Percentiles rank a stretch among this genome's conserved stretches.
phyloP scores from a whole-genome alignment of 2,113 vertebrate genomes.

The Meles meles region DNA sequence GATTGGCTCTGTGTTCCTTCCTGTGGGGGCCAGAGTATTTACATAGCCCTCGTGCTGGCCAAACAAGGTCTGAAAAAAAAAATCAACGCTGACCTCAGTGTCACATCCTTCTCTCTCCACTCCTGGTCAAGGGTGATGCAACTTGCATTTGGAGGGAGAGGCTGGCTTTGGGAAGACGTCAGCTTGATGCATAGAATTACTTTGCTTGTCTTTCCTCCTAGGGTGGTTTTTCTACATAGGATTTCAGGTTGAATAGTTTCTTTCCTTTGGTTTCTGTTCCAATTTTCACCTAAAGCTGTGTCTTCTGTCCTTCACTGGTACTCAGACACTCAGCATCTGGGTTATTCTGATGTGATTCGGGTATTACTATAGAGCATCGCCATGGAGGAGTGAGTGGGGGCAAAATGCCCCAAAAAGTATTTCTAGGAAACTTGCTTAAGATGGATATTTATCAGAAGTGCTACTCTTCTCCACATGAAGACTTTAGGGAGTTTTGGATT shows the following conservation, averaged over 20 bases:
- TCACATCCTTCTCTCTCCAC: not conserved
- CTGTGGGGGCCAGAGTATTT: not conserved
- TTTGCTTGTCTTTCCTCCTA: not conserved
- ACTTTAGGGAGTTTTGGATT: not conserved
- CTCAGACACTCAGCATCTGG: not conserved
- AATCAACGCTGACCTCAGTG: not conserved
- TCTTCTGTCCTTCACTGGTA: not conserved
- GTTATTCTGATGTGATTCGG: not conserved
- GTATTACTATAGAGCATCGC: not conserved
- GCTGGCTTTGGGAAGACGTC: not conserved
- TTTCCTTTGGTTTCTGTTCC: slow-evolving; percentile 17
- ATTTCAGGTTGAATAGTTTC: not conserved
- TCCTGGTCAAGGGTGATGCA: not conserved
- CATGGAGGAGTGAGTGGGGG: not conserved
- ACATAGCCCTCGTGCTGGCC: not conserved
- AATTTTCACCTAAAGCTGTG: not conserved
- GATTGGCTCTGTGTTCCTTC: not conserved
- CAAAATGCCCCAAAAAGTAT: not conserved
- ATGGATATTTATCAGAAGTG: not conserved
- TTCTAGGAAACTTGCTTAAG: not conserved
- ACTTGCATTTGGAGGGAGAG: not conserved
- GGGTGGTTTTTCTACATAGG: not conserved
- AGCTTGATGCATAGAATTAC: not conserved
- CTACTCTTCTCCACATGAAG: not conserved
- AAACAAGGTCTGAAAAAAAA: not conserved